These are phyloP conservation scores for Andrena marginata DNA, from an alignment of 2,888 invertebrate genomes.

Conservation along the genomic window DNA sequence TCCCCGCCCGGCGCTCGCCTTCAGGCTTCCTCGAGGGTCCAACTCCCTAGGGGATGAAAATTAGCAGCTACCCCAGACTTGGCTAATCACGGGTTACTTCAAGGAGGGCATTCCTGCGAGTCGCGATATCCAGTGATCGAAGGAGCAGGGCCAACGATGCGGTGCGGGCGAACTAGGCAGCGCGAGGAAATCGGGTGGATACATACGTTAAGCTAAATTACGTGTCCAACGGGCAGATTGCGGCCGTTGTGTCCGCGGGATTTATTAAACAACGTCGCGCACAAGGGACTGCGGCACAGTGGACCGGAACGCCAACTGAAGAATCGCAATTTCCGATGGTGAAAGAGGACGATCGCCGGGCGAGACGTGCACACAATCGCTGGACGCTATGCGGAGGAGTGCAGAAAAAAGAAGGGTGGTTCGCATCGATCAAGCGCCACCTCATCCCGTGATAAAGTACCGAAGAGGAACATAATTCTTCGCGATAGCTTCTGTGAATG, in stretches of 20 bases:
- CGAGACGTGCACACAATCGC: slow-evolving; percentile 37
- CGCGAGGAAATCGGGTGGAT: slow-evolving; percentile 69
- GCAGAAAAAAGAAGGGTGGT: slow-evolving; percentile 44
- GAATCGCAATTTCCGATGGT: slow-evolving; percentile 64
- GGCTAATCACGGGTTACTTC: not conserved
- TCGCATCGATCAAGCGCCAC: slow-evolving; percentile 45
- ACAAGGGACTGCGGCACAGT: slow-evolving; percentile 40
- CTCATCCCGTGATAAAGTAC: slow-evolving; percentile 46
- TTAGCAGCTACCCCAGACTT: not conserved
- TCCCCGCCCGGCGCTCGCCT: slow-evolving; percentile 2
- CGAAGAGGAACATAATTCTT: slow-evolving; percentile 48
- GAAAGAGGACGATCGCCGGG: slow-evolving; percentile 43
- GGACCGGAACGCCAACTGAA: slow-evolving; percentile 25
- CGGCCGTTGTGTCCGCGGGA: slow-evolving; percentile 66
- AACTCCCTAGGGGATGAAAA: not conserved
- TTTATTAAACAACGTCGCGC: slow-evolving; percentile 71
- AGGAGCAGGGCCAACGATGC: not conserved
- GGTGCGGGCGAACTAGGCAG: slow-evolving; percentile 80
- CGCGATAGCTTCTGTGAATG: slow-evolving; percentile 41
- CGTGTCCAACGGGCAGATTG: slow-evolving; percentile 70
- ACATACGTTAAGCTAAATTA: slow-evolving; percentile 74
- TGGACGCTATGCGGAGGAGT: slow-evolving; percentile 10
- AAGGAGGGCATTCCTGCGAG: not conserved
- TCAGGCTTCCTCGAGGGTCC: not conserved
- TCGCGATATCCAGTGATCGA: not conserved